These are phyloP conservation scores for Puma concolor DNA, from an alignment of 2,113 vertebrate genomes.

Conservation along the genomic window DNA sequence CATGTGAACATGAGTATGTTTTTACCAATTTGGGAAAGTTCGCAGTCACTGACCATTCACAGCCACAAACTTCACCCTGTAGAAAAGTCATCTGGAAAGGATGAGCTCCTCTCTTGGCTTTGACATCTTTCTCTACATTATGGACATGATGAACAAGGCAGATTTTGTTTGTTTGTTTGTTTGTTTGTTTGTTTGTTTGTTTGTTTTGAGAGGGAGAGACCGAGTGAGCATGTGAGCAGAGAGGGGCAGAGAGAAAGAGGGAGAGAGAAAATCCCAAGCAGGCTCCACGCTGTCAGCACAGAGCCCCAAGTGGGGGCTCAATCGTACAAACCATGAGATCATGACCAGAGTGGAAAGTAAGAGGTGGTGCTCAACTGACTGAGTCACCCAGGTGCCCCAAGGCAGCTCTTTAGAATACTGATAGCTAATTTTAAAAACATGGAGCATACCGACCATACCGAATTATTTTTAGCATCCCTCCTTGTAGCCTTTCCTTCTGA, in stretches of 20 bases:
- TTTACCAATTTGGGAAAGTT: not conserved
- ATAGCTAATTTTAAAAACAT: slow-evolving; percentile 36
- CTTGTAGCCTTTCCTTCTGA: not conserved
- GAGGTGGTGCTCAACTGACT: too few relatives aligned
- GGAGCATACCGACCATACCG: not conserved
- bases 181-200: too few relatives aligned
- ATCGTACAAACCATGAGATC: too few relatives aligned
- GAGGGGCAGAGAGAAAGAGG: too few relatives aligned
- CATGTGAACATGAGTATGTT: not conserved
- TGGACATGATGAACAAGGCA: not conserved
- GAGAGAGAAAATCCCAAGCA: too few relatives aligned
- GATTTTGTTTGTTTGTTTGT: not conserved
- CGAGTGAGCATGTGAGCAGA: too few relatives aligned
- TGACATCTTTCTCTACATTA: not conserved
- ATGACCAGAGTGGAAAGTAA: too few relatives aligned
- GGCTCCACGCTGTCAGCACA: too few relatives aligned
- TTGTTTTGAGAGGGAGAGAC: too few relatives aligned
- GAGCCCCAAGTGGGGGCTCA: too few relatives aligned
- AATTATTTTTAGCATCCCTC: slow-evolving; percentile 52
- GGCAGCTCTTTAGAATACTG: not conserved
- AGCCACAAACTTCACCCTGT: not conserved
- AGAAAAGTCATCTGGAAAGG: not conserved
- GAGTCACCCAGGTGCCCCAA: not conserved
- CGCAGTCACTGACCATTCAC: not conserved
- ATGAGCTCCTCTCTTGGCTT: not conserved